Conservation (phyloP, 2,113 vertebrate species). For the Aix galericulata region DNA sequence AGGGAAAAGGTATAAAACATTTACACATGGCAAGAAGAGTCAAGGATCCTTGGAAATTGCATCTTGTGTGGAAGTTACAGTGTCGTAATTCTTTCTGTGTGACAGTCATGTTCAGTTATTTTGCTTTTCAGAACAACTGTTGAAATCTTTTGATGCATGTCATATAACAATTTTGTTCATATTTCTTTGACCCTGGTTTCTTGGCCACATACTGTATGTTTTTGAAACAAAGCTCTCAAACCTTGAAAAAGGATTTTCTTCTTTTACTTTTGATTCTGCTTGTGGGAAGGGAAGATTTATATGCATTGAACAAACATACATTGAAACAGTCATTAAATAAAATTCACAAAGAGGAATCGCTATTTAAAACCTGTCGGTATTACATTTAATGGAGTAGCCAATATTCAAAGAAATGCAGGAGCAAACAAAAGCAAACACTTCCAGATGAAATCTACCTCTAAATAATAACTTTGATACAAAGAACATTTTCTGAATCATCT, state of each 20-base stretch:
- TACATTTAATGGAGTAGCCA: background rate
- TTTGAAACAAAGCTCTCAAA: background rate
- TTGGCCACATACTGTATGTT: background rate
- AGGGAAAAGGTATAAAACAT: background rate
- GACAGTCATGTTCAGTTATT: background rate
- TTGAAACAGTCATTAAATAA: background rate
- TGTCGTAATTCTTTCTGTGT: background rate
- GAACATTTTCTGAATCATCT: background rate
- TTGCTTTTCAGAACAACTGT: background rate
- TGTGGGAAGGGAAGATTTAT: background rate
- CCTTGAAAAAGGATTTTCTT: background rate
- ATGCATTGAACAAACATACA: background rate
- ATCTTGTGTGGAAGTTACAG: background rate
- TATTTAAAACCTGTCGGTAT: background rate
- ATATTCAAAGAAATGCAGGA: background rate
- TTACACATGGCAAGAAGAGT: background rate
- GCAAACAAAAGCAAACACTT: background rate
- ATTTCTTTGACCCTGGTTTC: background rate
- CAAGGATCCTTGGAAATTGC: background rate
- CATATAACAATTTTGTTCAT: background rate
- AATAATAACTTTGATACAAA: background rate
- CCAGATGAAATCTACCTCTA: background rate
- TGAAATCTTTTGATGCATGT: background rate
- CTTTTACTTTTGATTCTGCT: background rate
- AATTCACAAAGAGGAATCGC: background rate